Conservation (phyloP, 2,113 vertebrate species). For the Cairina moschata region DNA sequence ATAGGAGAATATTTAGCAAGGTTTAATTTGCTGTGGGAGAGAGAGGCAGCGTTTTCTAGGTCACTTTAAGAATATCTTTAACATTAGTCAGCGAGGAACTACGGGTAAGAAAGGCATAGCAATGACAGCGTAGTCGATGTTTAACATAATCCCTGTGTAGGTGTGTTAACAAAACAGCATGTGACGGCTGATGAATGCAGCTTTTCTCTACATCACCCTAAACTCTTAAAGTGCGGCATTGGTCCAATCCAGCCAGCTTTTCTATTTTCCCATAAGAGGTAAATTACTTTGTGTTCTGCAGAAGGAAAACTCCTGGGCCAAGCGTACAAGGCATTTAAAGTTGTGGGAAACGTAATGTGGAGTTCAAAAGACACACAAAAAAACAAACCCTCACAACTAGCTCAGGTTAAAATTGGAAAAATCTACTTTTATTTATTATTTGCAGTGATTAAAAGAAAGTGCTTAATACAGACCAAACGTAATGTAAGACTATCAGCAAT, state of each 20-base stretch:
- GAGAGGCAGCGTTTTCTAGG: constrained; percentile 55
- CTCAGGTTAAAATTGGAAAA: background rate
- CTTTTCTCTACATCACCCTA: constrained; percentile 19
- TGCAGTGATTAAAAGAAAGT: background rate
- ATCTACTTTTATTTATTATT: background rate
- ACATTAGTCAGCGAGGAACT: constrained; percentile 36
- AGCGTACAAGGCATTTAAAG: background rate
- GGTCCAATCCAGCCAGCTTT: background rate
- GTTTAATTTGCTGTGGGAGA: constrained; percentile 47
- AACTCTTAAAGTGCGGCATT: background rate
- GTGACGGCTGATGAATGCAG: constrained; percentile 37
- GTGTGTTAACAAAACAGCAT: constrained; percentile 4
- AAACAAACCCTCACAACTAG: background rate
- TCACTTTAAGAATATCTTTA: constrained; percentile 66
- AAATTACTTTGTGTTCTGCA: background rate
- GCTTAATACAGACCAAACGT: background rate
- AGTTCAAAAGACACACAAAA: background rate
- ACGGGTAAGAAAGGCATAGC: constrained; percentile 20
- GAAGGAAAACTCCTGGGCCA: background rate
- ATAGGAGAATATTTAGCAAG: constrained; percentile 14
- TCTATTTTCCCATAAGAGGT: background rate
- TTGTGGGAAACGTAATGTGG: background rate
- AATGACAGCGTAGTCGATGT: constrained; percentile 16
- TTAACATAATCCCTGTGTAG: constrained; percentile 38
- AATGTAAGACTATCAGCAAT: background rate